These are phyloP conservation scores for Enteromius fasciolatus DNA, from an alignment of 2,797 vertebrate species.

Conservation along the genomic window DNA sequence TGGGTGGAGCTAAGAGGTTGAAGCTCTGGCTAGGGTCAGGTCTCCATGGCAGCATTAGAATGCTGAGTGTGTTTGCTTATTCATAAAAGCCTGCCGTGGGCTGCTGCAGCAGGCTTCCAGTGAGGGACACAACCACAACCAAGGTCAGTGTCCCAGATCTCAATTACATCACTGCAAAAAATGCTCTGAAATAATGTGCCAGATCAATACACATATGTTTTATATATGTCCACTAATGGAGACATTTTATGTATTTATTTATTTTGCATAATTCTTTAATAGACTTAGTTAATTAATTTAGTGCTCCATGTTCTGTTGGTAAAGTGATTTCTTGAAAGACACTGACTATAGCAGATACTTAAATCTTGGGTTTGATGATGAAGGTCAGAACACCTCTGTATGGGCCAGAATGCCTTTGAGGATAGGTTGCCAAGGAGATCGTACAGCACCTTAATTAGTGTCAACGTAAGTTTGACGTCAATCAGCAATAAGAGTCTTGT, in stretches of 20 bases:
- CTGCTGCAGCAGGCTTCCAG: constrained; percentile 49
- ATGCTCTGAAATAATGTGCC: constrained; percentile 23
- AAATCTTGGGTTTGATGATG: neutral
- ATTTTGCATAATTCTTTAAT: neutral
- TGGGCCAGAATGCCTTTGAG: constrained; percentile 43
- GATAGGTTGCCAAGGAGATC: constrained; percentile 48
- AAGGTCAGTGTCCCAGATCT: constrained; percentile 60
- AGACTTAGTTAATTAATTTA: neutral
- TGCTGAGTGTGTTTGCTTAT: constrained; percentile 58
- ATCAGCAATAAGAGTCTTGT: constrained; percentile 21
- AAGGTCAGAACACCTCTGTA: constrained; percentile 39
- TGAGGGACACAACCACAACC: constrained; percentile 49
- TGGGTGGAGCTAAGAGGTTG: constrained; percentile 22
- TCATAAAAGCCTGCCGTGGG: constrained; percentile 58
- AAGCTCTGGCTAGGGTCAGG: constrained; percentile 48
- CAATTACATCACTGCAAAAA: constrained; percentile 17
- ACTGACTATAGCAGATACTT: neutral
- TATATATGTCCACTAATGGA: constrained; percentile 53
- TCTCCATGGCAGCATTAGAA: constrained; percentile 58
- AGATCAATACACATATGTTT: constrained; percentile 21
- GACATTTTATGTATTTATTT: constrained; percentile 16
- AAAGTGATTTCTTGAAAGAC: constrained; percentile 3
- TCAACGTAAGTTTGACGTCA: constrained; percentile 43
- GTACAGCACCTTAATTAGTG: constrained; percentile 50
- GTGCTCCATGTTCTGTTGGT: neutral